Percentiles rank a stretch among this genome's conserved stretches.
These are phyloP conservation scores for Amyelois transitella DNA, from an alignment of 1,140 invertebrate species.

Conservation along the genomic window DNA sequence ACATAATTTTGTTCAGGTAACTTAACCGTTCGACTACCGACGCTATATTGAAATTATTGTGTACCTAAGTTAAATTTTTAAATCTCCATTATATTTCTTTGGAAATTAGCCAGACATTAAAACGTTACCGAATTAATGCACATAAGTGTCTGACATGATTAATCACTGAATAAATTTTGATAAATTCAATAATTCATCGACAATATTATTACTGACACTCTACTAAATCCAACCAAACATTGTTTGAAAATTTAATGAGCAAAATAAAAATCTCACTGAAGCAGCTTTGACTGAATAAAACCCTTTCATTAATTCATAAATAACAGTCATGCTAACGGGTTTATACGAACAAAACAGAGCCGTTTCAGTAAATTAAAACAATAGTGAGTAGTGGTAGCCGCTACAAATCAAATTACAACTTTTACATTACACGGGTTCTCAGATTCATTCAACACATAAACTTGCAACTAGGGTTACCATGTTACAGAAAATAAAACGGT, in stretches of 20 bases:
- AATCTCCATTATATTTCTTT: no score
- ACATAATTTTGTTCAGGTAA: no score
- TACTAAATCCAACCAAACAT: not conserved
- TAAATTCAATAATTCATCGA: no score
- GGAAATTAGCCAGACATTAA: no score
- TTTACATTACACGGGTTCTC: constrained; percentile 34
- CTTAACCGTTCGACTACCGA: no score
- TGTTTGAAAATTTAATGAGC: not conserved
- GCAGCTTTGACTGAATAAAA: constrained; percentile 9
- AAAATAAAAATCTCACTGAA: not conserved
- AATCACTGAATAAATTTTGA: no score
- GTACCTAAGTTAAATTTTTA: no score
- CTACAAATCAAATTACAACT: constrained; percentile 49
- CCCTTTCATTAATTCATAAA: constrained; percentile 30
- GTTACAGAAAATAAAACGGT: no score
- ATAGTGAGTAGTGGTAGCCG: constrained; percentile 28
- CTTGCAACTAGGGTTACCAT: constrained; percentile 16
- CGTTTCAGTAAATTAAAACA: constrained; percentile 30
- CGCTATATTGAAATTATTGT: no score
- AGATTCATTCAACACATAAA: constrained; percentile 44
- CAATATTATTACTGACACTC: no score
- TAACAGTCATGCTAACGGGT: constrained; percentile 20
- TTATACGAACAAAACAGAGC: constrained; percentile 28
- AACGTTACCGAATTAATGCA: no score
- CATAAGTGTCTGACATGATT: no score